A percentile compares a stretch with the other conserved stretches of the same genome.
Conservation (phyloP, 2,888 invertebrate genomes). For the Coleophora flavipennella region DNA sequence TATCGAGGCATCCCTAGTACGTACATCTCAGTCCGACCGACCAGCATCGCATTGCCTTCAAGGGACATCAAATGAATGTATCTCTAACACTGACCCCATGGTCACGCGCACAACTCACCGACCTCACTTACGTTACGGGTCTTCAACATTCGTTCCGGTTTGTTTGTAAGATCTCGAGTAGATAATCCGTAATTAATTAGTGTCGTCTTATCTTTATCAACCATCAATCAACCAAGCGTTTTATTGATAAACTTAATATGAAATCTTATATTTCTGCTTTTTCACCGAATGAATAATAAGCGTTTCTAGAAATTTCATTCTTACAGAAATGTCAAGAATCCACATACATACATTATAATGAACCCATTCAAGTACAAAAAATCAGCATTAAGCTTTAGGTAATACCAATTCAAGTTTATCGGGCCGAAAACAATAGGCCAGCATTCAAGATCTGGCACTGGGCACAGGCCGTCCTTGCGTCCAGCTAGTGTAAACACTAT, state of each 20-base stretch:
- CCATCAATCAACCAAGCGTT: no score
- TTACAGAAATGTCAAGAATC: no score
- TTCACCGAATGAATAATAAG: no score
- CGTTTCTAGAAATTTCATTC: no score
- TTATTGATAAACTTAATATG: no score
- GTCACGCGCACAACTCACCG: slow-evolving; percentile 34
- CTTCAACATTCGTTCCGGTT: slow-evolving; percentile 47
- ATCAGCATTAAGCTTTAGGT: slow-evolving; percentile 1
- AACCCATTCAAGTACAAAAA: no score
- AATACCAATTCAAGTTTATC: slow-evolving; percentile 16
- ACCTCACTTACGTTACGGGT: slow-evolving; percentile 36
- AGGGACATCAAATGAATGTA: slow-evolving; percentile 35
- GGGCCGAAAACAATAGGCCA: slow-evolving; percentile 31
- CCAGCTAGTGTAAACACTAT: slow-evolving; percentile 57
- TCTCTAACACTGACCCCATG: slow-evolving; percentile 46
- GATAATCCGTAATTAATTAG: slow-evolving; percentile 10
- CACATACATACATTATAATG: no score
- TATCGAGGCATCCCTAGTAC: no score
- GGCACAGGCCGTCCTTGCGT: slow-evolving; percentile 36
- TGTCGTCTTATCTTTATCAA: not conserved
- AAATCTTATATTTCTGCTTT: no score
- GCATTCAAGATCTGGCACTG: slow-evolving; percentile 33
- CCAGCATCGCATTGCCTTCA: slow-evolving; percentile 14
- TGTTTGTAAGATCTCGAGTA: slow-evolving; percentile 9
- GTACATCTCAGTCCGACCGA: no score